Evolutionary conservation across 2,888 invertebrate genomes (phyloP).

Genomic region (Lamellibrachia satsuma): DNA sequence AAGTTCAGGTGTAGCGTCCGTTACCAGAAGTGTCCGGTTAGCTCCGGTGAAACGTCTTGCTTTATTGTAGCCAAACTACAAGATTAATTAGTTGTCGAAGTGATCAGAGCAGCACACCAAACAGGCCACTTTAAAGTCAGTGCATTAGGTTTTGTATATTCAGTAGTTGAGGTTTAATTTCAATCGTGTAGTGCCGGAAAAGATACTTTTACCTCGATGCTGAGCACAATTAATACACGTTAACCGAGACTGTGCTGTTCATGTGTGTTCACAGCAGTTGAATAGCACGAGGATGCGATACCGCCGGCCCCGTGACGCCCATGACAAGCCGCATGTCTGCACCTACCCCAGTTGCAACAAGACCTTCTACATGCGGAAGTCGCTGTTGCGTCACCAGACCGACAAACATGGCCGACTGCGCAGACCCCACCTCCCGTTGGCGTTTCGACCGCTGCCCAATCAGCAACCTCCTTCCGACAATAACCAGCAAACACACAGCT

Average conservation of each 20-base stretch:
- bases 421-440: not conserved
- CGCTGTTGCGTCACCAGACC: not conserved
- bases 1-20: not conserved
- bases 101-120: not conserved
- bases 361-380: conserved; percentile 1
- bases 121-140: not conserved
- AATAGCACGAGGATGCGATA: not conserved
- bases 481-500: not conserved
- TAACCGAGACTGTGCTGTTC: not conserved
- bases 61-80: not conserved
- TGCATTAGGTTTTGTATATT: not conserved
- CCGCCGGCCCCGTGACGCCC: not conserved
- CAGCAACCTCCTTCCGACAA: not conserved
- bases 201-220: not conserved
- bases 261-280: not conserved
- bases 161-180: not conserved
- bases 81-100: not conserved
- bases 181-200: not conserved
- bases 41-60: not conserved
- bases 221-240: not conserved
- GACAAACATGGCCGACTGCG: not conserved
- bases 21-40: not conserved
- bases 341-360: not conserved
- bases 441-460: not conserved
- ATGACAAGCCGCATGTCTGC: not conserved